These are phyloP conservation scores for Calameuta idolon DNA, from an alignment of 2,888 invertebrate species.

Conservation along the genomic window DNA sequence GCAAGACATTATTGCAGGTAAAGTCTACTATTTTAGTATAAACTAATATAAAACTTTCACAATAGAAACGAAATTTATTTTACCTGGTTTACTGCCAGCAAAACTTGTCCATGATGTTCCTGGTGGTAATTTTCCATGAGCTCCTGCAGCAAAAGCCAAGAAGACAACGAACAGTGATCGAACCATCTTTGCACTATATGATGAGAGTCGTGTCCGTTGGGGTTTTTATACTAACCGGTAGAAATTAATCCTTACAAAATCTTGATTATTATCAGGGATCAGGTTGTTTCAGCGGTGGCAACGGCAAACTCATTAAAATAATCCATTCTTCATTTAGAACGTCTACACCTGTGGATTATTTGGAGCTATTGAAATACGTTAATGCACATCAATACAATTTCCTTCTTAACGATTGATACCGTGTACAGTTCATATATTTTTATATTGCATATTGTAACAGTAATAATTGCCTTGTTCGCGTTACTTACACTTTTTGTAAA, in stretches of 20 bases:
- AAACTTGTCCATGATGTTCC: slow-evolving; percentile 43
- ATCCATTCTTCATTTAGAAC: slow-evolving; percentile 32
- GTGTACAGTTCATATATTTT: neutral
- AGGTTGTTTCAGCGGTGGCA: neutral
- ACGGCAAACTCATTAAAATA: slow-evolving; percentile 39
- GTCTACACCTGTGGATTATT: slow-evolving; percentile 52
- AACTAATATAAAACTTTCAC: neutral
- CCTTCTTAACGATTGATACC: slow-evolving; percentile 29
- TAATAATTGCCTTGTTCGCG: neutral
- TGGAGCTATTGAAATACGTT: slow-evolving; percentile 25
- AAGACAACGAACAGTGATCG: slow-evolving; percentile 37
- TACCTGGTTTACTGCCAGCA: slow-evolving; percentile 30
- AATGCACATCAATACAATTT: slow-evolving; percentile 33
- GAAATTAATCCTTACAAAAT: neutral
- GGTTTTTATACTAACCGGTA: neutral
- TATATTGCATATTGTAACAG: neutral
- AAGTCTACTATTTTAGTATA: neutral
- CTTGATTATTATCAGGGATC: neutral
- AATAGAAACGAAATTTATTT: neutral
- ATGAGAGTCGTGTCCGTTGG: neutral
- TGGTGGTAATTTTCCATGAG: slow-evolving; percentile 42
- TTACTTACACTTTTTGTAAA: neutral
- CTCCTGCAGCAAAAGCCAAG: slow-evolving; percentile 33
- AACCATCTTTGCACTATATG: slow-evolving; percentile 43
- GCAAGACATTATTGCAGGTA: slow-evolving; percentile 9